Conservation (phyloP, 1,140 invertebrate genomes). For the Drosophila malerkotliana region DNA sequence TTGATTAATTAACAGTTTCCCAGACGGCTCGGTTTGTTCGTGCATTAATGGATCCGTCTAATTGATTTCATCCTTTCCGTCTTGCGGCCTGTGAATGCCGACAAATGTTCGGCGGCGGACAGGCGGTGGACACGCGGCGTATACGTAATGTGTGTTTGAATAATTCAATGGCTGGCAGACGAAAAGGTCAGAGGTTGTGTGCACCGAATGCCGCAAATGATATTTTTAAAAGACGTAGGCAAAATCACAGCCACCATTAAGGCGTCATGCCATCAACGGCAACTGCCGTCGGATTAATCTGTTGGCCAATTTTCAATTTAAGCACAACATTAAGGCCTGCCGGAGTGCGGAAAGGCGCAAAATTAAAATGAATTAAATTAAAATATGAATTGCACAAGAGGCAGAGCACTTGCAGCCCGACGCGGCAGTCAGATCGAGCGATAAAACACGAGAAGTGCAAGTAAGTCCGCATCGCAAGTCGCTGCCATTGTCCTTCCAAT, state of each 20-base stretch:
- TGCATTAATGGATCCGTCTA: conserved; percentile 37
- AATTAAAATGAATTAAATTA: conserved; percentile 56
- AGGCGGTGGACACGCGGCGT: conserved; percentile 14
- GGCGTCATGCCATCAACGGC: conserved; percentile 4
- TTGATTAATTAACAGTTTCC: conserved; percentile 57
- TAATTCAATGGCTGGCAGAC: conserved; percentile 17
- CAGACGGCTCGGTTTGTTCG: conserved; percentile 6
- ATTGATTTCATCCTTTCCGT: conserved; percentile 26
- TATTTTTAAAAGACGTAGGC: conserved; percentile 11
- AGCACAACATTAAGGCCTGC: conserved; percentile 11
- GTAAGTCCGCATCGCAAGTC: conserved; percentile 15
- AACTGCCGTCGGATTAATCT: conserved; percentile 22
- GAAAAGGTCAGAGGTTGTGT: conserved; percentile 31
- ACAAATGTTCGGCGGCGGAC: conserved; percentile 26
- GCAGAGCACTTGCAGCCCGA: not conserved
- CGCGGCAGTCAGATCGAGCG: conserved; percentile 11
- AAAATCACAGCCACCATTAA: conserved; percentile 13
- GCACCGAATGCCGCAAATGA: conserved; percentile 3
- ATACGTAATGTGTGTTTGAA: conserved; percentile 42
- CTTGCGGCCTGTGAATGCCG: conserved; percentile 34
- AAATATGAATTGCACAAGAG: conserved; percentile 45
- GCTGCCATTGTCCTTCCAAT: conserved; percentile 11
- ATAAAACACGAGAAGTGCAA: conserved; percentile 29
- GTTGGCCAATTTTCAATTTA: conserved; percentile 26
- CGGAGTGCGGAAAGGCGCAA: conserved; percentile 1